These are phyloP conservation scores for Crematogaster levior DNA, from an alignment of 2,888 invertebrate genomes.

Conservation along the genomic window DNA sequence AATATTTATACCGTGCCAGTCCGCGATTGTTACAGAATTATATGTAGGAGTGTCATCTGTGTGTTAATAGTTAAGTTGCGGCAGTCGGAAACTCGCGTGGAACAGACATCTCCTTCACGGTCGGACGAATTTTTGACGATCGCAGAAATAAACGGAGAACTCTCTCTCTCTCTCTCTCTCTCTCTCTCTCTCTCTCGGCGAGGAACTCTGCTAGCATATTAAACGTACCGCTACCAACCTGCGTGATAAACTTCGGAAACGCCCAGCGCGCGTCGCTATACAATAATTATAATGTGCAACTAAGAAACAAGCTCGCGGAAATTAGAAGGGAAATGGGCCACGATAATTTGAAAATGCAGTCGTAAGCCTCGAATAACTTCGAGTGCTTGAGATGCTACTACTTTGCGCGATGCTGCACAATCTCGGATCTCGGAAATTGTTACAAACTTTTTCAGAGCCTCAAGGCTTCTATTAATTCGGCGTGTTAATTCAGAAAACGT, in stretches of 20 bases:
- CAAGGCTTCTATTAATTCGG: slow-evolving; percentile 20
- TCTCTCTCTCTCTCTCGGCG: no score
- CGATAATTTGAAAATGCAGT: slow-evolving; percentile 66
- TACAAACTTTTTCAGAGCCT: slow-evolving; percentile 30
- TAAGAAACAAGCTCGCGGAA: slow-evolving; percentile 64
- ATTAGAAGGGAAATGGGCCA: slow-evolving; percentile 54
- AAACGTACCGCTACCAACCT: slow-evolving; percentile 48
- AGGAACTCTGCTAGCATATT: slow-evolving; percentile 62
- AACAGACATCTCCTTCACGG: slow-evolving; percentile 40
- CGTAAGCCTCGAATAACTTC: slow-evolving; percentile 65
- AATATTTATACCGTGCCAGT: slow-evolving; percentile 67
- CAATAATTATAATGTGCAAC: slow-evolving; percentile 70
- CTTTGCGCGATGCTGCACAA: slow-evolving; percentile 60
- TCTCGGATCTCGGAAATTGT: slow-evolving; percentile 63
- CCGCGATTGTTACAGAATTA: slow-evolving; percentile 64
- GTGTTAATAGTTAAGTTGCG: slow-evolving; percentile 66
- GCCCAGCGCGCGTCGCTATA: slow-evolving; percentile 35
- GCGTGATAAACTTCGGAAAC: slow-evolving; percentile 59
- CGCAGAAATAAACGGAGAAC: background rate
- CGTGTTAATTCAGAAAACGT: slow-evolving; percentile 21
- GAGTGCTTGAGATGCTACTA: slow-evolving; percentile 54
- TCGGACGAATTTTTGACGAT: slow-evolving; percentile 64
- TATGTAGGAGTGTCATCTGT: slow-evolving; percentile 49
- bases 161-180: no score
- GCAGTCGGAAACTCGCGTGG: slow-evolving; percentile 29